phyloP scores from a whole-genome alignment of 2,888 invertebrate species.

The Sympetrum striolatum region DNA sequence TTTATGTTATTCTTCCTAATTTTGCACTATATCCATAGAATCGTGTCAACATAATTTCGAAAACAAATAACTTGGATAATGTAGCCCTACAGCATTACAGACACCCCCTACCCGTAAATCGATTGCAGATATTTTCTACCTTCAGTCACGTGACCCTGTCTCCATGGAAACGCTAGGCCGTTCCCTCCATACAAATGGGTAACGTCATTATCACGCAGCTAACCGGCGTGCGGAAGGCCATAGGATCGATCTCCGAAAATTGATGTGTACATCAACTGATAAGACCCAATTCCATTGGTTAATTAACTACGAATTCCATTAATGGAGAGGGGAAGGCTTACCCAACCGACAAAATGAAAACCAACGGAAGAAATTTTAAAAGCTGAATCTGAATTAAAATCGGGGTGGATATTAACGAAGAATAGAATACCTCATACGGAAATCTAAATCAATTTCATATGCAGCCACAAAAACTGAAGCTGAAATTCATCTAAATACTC shows the following conservation, averaged over 20 bases:
- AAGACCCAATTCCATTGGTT: not conserved
- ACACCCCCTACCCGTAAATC: not conserved
- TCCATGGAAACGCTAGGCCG: slow-evolving; percentile 12
- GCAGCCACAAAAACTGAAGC: too few species aligned
- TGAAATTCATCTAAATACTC: too few species aligned
- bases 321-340: too few species aligned
- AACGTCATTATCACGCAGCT: slow-evolving; percentile 6
- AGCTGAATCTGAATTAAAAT: too few species aligned
- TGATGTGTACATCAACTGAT: not conserved
- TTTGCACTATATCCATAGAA: too few species aligned
- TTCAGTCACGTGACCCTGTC: slow-evolving; percentile 8
- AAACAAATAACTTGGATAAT: not conserved
- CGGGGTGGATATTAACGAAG: too few species aligned
- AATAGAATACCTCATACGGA: too few species aligned
- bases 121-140: slow-evolving; percentile 20
- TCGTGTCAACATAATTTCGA: not conserved
- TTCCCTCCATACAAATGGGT: slow-evolving; percentile 15
- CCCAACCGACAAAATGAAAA: too few species aligned
- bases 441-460: too few species aligned
- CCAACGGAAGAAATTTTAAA: too few species aligned
- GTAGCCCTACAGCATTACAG: not conserved
- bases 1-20: too few species aligned
- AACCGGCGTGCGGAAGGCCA: slow-evolving; percentile 1
- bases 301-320: not conserved
- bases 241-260: slow-evolving; percentile 3